phyloP scores from a whole-genome alignment of 2,113 vertebrate genomes.

The Petaurus breviceps region DNA sequence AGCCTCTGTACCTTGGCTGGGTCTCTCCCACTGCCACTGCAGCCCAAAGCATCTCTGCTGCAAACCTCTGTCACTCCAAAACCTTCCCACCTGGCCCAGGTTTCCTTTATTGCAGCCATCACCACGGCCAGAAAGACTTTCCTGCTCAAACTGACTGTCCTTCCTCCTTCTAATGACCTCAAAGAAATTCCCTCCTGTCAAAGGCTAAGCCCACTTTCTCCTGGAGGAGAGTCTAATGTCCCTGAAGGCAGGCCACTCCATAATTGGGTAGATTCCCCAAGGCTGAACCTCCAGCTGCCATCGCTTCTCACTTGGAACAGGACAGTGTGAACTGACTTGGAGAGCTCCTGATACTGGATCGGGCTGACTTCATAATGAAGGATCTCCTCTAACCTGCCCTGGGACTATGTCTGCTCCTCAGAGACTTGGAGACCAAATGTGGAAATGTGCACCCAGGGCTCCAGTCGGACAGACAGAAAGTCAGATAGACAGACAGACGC shows the following conservation, averaged over 20 bases:
- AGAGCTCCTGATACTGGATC: neutral
- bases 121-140: neutral
- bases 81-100: neutral
- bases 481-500: neutral
- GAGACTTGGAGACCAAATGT: neutral
- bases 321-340: no score
- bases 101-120: neutral
- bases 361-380: neutral
- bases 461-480: neutral
- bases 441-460: neutral
- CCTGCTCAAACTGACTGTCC: no score
- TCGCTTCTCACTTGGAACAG: neutral
- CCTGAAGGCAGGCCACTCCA: neutral
- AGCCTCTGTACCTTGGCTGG: neutral
- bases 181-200: neutral
- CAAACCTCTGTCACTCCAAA: neutral
- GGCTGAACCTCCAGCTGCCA: neutral
- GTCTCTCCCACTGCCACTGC: neutral
- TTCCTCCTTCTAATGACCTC: neutral
- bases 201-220: neutral
- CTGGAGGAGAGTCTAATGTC: neutral
- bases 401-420: neutral
- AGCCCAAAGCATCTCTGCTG: neutral
- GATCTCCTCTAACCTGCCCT: neutral
- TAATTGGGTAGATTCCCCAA: neutral